phyloP scores from a whole-genome alignment of 2,113 vertebrate genomes.

The Lagenorhynchus albirostris region DNA sequence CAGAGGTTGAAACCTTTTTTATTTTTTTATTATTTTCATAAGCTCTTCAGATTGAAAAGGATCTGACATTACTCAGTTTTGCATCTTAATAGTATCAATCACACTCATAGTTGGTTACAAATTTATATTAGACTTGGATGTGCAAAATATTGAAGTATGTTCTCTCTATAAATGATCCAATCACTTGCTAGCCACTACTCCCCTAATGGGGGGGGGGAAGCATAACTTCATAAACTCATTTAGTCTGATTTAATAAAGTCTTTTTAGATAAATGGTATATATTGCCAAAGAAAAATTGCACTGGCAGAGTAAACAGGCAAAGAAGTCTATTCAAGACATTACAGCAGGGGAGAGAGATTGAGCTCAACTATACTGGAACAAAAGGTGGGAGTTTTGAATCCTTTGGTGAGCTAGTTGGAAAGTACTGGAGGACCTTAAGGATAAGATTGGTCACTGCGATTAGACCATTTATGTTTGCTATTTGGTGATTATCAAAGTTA shows the following conservation, averaged over 20 bases:
- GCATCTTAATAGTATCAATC: neutral
- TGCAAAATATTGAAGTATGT: neutral
- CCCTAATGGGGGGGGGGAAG: neutral
- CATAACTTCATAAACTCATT: neutral
- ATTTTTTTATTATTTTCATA: neutral
- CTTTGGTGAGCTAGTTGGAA: neutral
- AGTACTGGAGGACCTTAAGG: neutral
- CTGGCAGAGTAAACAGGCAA: neutral
- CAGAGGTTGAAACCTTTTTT: neutral
- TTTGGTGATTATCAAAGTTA: neutral
- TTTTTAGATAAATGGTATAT: neutral
- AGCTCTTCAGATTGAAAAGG: neutral
- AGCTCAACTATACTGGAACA: neutral
- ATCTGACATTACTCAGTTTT: neutral
- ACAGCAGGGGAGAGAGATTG: neutral
- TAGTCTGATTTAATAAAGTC: neutral
- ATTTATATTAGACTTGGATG: neutral
- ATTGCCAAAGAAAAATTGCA: neutral
- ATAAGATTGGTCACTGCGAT: neutral
- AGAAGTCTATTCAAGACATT: neutral
- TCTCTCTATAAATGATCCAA: neutral
- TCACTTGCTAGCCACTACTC: neutral
- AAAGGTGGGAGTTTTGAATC: neutral
- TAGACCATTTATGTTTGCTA: too few relatives aligned
- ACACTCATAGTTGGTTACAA: neutral